Evolutionary conservation across 2,888 invertebrate species (phyloP).

Genomic region (Ypsolopha scabrella): DNA sequence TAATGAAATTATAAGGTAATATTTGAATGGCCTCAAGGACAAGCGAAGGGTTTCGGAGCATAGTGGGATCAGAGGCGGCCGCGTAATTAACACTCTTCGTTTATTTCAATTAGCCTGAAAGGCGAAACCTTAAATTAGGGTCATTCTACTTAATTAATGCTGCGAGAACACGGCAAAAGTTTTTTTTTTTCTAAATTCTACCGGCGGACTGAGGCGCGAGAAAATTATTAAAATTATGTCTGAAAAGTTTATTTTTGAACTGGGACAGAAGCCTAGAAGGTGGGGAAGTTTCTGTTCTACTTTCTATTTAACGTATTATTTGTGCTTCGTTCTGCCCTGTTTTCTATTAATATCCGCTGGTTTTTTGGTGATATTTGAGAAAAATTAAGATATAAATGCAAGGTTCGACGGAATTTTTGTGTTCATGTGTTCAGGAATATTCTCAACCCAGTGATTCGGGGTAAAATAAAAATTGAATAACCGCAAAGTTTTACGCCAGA

Average conservation of each 20-base stretch:
- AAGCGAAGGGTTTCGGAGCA: constrained; percentile 11
- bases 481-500: neutral
- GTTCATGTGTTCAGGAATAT: neutral
- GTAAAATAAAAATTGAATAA: neutral
- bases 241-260: neutral
- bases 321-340: neutral
- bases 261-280: neutral
- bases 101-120: constrained; percentile 54
- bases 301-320: neutral
- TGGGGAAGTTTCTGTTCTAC: neutral
- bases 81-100: constrained; percentile 46
- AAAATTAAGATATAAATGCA: neutral
- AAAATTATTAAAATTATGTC: neutral
- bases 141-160: constrained; percentile 50
- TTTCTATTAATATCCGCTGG: too few species aligned
- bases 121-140: constrained; percentile 49
- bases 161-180: constrained; percentile 10
- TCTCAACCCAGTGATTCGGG: neutral
- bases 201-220: neutral
- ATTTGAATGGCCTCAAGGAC: neutral
- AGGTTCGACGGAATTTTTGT: neutral
- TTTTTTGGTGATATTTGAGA: neutral
- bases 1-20: too few species aligned
- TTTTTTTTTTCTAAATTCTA: too few species aligned
- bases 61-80: neutral